phyloP scores from a whole-genome alignment of 2,888 invertebrate genomes.

The Ophion ventricosus region DNA sequence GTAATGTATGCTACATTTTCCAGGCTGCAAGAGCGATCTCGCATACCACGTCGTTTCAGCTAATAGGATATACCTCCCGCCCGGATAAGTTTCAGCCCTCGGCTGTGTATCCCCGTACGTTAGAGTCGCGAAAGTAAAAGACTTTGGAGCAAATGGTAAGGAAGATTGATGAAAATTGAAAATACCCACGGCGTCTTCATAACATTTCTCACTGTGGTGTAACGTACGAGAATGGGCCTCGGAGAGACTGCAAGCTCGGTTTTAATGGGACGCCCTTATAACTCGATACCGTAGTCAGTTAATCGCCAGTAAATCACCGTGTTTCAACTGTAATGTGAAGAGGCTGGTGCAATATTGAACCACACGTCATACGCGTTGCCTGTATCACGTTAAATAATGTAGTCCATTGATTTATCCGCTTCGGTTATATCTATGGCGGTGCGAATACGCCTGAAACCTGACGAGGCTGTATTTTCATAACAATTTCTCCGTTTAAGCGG shows the following conservation, averaged over 20 bases:
- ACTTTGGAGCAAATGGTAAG: constrained; percentile 46
- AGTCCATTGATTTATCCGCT: neutral
- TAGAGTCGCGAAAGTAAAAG: constrained; percentile 50
- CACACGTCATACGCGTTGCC: too few relatives aligned
- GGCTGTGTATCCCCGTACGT: constrained; percentile 3
- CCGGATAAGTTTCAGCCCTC: constrained; percentile 38
- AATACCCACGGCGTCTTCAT: constrained; percentile 59
- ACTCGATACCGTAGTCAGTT: neutral
- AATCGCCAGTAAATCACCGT: neutral
- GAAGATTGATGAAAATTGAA: constrained; percentile 67
- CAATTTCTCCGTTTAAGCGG: too few relatives aligned
- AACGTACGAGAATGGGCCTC: constrained; percentile 37
- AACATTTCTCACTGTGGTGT: constrained; percentile 34
- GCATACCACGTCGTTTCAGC: constrained; percentile 11
- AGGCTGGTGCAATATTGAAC: neutral
- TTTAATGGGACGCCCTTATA: constrained; percentile 12
- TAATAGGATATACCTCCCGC: constrained; percentile 51
- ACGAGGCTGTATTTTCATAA: too few relatives aligned
- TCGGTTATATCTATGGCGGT: too few relatives aligned
- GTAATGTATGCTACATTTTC: constrained; percentile 39
- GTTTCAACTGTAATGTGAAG: neutral
- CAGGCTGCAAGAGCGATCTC: constrained; percentile 28
- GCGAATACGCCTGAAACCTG: too few relatives aligned
- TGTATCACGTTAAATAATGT: too few relatives aligned
- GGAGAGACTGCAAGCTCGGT: constrained; percentile 5